A percentile compares a stretch with the other conserved stretches of the same genome.
phyloP scores from a whole-genome alignment of 2,797 vertebrate species.

The Lerista edwardsae region DNA sequence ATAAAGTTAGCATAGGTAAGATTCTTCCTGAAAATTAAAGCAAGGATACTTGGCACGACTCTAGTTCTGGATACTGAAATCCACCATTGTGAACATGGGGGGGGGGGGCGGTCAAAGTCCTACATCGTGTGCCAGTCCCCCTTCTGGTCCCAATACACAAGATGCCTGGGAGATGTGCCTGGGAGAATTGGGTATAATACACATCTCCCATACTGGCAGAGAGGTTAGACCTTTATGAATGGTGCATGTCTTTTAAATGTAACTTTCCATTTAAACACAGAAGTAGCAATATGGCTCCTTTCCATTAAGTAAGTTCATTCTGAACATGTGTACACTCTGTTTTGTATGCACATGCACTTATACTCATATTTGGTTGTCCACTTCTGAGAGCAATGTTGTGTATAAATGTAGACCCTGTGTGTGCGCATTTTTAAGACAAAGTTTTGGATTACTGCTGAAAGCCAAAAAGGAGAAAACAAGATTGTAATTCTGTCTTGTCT shows the following conservation, averaged over 20 bases:
- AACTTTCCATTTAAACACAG: background rate
- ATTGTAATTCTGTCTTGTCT: background rate
- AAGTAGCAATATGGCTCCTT: background rate
- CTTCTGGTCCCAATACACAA: too few species aligned
- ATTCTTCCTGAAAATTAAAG: background rate
- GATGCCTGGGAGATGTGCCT: too few species aligned
- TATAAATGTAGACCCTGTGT: background rate
- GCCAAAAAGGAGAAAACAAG: background rate
- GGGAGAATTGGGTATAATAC: background rate
- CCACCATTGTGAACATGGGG: background rate
- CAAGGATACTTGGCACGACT: background rate
- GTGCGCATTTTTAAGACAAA: background rate
- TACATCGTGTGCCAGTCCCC: background rate
- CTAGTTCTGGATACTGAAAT: background rate
- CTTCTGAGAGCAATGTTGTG: background rate
- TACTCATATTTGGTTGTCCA: background rate
- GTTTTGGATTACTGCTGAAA: background rate
- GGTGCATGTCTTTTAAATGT: background rate
- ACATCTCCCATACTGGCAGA: background rate
- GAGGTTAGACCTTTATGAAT: background rate
- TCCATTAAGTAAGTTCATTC: background rate
- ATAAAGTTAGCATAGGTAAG: too few species aligned
- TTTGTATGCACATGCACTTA: background rate
- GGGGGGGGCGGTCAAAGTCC: background rate
- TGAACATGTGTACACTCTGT: background rate